Evolutionary conservation across 2,797 vertebrate genomes (phyloP).

Genomic region (Molothrus aeneus): DNA sequence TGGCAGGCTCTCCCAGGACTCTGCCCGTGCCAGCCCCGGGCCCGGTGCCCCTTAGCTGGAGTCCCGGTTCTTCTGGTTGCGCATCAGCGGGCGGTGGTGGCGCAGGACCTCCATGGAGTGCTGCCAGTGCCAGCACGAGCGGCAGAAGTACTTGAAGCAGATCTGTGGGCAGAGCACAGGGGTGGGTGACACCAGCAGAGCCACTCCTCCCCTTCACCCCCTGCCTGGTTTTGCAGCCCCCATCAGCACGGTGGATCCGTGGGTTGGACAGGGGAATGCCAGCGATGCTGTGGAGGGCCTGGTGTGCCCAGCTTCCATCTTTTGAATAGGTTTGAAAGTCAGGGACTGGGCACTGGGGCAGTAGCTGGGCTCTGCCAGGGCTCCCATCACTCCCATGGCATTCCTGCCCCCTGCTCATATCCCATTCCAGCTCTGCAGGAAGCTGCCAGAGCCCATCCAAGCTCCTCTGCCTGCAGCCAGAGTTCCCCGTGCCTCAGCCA

Average conservation of each 20-base stretch:
- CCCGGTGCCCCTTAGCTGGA: conserved; percentile 82
- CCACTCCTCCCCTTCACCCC: accelerated
- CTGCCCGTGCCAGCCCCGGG: conserved; percentile 9
- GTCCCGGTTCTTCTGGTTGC: conserved; percentile 97
- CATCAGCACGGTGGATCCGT: accelerated
- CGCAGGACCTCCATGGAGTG: conserved; percentile 96
- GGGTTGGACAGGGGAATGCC: background rate
- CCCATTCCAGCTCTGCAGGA: background rate
- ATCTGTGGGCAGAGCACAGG: conserved; percentile 75
- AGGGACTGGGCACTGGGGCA: background rate
- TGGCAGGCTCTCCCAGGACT: conserved; percentile 68
- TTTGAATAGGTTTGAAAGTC: background rate
- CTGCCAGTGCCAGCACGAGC: conserved; percentile 98
- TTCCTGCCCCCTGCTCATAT: background rate
- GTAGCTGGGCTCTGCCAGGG: background rate
- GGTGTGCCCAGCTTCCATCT: background rate
- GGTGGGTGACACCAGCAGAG: background rate
- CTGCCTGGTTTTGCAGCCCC: accelerated
- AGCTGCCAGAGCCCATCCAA: background rate
- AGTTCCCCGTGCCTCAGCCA: accelerated
- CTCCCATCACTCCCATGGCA: background rate
- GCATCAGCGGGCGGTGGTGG: conserved; percentile 97
- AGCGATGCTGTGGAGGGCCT: accelerated
- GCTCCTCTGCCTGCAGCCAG: background rate
- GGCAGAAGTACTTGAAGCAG: conserved; percentile 99